phyloP scores from a whole-genome alignment of 2,797 vertebrate genomes.

The Danionella dracula region DNA sequence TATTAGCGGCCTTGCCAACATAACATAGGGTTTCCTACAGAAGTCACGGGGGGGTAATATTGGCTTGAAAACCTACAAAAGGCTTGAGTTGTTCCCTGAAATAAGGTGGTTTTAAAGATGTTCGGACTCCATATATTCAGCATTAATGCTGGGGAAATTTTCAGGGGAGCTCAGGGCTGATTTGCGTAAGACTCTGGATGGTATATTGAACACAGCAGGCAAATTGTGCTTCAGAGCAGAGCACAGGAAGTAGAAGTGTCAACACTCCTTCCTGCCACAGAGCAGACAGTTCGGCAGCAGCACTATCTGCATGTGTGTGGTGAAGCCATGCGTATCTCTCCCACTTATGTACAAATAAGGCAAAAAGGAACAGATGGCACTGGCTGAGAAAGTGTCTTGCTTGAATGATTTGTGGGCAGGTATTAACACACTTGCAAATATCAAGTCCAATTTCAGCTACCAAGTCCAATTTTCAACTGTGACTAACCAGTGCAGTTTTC shows the following conservation, averaged over 20 bases:
- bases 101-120: no score
- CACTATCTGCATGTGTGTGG: slow-evolving; percentile 7
- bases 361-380: slow-evolving; percentile 59
- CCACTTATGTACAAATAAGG: slow-evolving; percentile 70
- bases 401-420: slow-evolving; percentile 16
- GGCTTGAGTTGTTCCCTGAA: no score
- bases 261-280: slow-evolving; percentile 63
- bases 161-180: background rate
- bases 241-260: slow-evolving; percentile 61
- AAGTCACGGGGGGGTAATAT: no score
- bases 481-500: background rate
- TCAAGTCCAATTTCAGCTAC: slow-evolving; percentile 10
- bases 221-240: slow-evolving; percentile 23
- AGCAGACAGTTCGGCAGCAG: slow-evolving; percentile 33
- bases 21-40: no score
- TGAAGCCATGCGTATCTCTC: slow-evolving; percentile 2
- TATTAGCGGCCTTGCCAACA: no score
- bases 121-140: background rate
- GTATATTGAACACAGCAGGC: background rate
- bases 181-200: slow-evolving; percentile 23
- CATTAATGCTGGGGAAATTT: no score
- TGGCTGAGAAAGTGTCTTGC: slow-evolving; percentile 42
- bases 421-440: background rate
- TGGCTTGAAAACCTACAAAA: no score
- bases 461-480: slow-evolving; percentile 4